Percentiles rank a stretch among this genome's conserved stretches.
Evolutionary conservation across 2,797 vertebrate genomes (phyloP).

Genomic region (Carcharodon carcharias): DNA sequence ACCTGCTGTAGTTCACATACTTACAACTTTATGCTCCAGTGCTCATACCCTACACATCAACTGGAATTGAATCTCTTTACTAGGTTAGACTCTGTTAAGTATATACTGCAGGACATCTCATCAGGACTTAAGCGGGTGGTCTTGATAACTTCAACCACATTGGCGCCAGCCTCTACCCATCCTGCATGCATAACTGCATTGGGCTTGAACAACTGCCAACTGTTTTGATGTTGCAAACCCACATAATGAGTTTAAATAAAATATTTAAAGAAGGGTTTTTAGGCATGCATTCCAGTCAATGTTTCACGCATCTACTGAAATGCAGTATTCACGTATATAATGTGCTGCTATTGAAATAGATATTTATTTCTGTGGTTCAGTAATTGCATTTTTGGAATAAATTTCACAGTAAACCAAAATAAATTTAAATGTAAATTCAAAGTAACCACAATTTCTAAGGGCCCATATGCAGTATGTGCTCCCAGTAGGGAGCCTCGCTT

Average conservation of each 20-base stretch:
- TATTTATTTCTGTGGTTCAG: neutral
- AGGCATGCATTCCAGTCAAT: neutral
- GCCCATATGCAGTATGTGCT: neutral
- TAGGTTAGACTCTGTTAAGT: neutral
- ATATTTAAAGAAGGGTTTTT: neutral
- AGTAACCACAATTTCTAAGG: neutral
- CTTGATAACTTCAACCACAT: neutral
- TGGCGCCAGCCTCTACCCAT: neutral
- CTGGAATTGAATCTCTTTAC: neutral
- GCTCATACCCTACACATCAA: neutral
- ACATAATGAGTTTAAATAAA: neutral
- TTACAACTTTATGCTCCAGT: neutral
- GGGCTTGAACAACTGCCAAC: neutral
- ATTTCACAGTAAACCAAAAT: neutral
- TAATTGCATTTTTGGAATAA: neutral
- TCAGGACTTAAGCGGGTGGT: neutral
- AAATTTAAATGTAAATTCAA: conserved; percentile 9
- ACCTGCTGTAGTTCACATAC: no score
- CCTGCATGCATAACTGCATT: neutral
- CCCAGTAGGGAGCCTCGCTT: neutral
- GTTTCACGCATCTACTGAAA: neutral
- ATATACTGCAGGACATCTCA: neutral
- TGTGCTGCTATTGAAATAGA: neutral
- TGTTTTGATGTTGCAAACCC: neutral
- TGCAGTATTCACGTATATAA: neutral